Evolutionary conservation across 2,888 invertebrate species (phyloP).

Genomic region (Agonopterix heracliana): DNA sequence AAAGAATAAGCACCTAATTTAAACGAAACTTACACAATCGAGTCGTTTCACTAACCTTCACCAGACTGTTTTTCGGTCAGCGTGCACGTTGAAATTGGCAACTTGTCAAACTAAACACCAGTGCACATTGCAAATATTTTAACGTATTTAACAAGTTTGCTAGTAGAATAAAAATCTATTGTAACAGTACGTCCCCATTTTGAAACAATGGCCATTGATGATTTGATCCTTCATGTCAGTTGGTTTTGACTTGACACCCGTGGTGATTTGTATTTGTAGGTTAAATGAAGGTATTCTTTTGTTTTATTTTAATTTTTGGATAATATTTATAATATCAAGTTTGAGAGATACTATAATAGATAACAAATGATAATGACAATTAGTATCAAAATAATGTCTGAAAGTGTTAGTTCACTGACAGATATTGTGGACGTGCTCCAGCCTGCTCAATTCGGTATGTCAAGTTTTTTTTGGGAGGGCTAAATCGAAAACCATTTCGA

Average conservation of each 20-base stretch:
- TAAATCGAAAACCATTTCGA: too few species aligned
- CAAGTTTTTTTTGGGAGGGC: too few species aligned
- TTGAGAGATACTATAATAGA: too few species aligned
- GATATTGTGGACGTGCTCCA: too few species aligned
- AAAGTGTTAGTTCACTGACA: too few species aligned
- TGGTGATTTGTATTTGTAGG: background rate
- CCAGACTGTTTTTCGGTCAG: conserved; percentile 33
- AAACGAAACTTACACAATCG: conserved; percentile 36
- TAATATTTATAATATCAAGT: too few species aligned
- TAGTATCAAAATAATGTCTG: too few species aligned
- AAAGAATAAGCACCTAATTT: background rate
- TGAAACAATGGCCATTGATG: conserved; percentile 33
- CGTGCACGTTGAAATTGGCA: conserved; percentile 32
- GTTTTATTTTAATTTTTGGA: too few species aligned
- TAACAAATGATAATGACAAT: too few species aligned
- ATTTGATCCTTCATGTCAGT: conserved; percentile 24
- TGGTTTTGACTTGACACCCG: conserved; percentile 3
- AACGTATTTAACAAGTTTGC: background rate
- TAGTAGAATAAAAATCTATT: conserved; percentile 14
- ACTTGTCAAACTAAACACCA: conserved; percentile 28
- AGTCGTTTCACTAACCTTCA: conserved; percentile 31
- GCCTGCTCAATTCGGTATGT: too few species aligned
- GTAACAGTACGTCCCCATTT: conserved; percentile 33
- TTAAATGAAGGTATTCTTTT: too few species aligned
- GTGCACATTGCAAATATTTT: conserved; percentile 4